Base-by-base conservation (phyloP, 1,140 invertebrate genomes). In the Conus ventricosus region DNA sequence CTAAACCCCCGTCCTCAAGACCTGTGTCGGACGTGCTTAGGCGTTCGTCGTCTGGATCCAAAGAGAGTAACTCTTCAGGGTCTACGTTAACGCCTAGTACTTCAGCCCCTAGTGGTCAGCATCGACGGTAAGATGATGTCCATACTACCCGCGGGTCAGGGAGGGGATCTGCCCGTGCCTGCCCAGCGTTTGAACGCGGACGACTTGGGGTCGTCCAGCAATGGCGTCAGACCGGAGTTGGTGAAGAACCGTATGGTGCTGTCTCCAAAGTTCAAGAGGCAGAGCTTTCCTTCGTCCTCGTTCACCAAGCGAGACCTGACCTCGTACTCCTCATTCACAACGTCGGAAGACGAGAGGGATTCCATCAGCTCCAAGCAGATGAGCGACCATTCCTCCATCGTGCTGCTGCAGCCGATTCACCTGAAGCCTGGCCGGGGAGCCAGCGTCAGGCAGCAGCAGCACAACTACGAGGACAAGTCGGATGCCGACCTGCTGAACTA, bases 41-140 rank as follows among this genome's bases (percentile, higher is more conserved):
- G 54, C 88, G 91, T 27, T 90, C 90, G 27, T 93, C 93, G 17
- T 88, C 91, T 17, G 91, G 92, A 0, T 93, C 92, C 5, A 91
- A 91, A 63, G 87, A 91, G 39, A 94, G 92, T 84, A 91, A 90
- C 81, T 93, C 92, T 67, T 93, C 92, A 0, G 92, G 90, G 57
- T 94, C 93, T 7, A 94, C 91, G 10, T 76, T 94, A 27, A 92
- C 93, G 0, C 92, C 93, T 23, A 92, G 92, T 5, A 84, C 71
- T 17, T 92, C 93, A 15, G 93, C 91, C 17, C 17, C 88, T 94
- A 2, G 92, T 93, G 13, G 93, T 92, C 23, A 93, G 92, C 85
- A 94, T 94, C 63, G 93, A 94, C 87, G 94, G 93, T 15, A 93
- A 93, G 84, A 93, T 91, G 75, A 94, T 94, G 93, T 94, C 92